phyloP scores from a whole-genome alignment of 2,888 invertebrate genomes.

The Andrena bucephala region DNA sequence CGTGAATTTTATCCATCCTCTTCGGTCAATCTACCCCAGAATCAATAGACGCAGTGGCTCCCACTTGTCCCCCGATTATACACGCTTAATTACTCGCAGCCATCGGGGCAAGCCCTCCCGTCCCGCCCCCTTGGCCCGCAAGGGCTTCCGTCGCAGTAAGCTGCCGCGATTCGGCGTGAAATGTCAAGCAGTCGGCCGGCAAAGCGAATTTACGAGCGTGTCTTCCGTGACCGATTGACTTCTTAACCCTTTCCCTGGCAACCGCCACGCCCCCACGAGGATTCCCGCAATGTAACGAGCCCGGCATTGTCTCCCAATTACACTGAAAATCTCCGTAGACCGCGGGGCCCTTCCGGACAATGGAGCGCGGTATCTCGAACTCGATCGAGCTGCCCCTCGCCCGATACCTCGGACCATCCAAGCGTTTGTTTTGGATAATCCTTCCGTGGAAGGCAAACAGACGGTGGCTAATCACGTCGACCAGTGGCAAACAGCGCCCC shows the following conservation, averaged over 20 bases:
- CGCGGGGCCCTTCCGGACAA: background rate
- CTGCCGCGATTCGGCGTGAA: slow-evolving; percentile 4
- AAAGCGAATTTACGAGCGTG: slow-evolving; percentile 51
- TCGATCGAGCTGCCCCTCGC: background rate
- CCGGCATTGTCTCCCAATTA: slow-evolving; percentile 70
- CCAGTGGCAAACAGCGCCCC: slow-evolving; percentile 31
- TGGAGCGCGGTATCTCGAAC: background rate
- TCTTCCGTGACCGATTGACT: slow-evolving; percentile 65
- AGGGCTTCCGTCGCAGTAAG: background rate
- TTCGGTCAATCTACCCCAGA: background rate
- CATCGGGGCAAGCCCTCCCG: background rate
- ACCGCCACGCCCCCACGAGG: slow-evolving; percentile 44
- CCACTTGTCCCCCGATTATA: background rate
- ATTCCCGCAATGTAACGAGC: slow-evolving; percentile 76
- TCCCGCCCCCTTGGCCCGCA: background rate
- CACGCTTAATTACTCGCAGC: background rate
- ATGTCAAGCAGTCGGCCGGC: slow-evolving; percentile 3
- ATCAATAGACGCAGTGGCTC: background rate
- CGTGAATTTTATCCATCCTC: too few relatives aligned
- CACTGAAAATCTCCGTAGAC: slow-evolving; percentile 51
- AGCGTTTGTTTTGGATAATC: slow-evolving; percentile 57
- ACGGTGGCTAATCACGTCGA: slow-evolving; percentile 42
- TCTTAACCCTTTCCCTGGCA: slow-evolving; percentile 61
- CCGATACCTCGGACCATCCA: background rate
- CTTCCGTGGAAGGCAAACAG: slow-evolving; percentile 45